Percentiles rank a stretch among this genome's conserved stretches.
These are phyloP conservation scores for Sarcophaga rosellei DNA, from an alignment of 2,888 invertebrate species.

Conservation along the genomic window DNA sequence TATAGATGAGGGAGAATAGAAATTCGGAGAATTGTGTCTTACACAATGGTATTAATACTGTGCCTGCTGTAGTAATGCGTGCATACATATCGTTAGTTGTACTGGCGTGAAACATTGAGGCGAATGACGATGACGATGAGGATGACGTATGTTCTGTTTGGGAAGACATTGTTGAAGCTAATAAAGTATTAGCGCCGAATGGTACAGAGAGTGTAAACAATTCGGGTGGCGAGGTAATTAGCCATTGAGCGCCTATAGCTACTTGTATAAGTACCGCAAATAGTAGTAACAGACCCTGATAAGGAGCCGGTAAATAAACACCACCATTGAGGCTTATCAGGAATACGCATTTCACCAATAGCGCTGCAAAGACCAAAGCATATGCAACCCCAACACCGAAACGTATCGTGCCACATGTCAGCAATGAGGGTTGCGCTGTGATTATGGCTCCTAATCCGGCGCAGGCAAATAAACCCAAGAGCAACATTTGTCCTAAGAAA, in stretches of 20 bases:
- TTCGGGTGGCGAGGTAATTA: conserved; percentile 89
- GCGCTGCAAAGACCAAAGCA: conserved; percentile 93
- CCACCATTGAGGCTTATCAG: conserved; percentile 94
- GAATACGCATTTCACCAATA: conserved; percentile 96
- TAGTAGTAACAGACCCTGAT: conserved; percentile 93
- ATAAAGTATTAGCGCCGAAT: conserved; percentile 74
- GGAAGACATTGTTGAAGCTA: conserved; percentile 75
- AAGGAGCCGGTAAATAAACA: conserved; percentile 95
- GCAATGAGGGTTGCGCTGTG: conserved; percentile 88
- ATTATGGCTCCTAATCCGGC: conserved; percentile 90
- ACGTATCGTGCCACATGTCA: conserved; percentile 91
- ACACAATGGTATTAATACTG: conserved; percentile 82
- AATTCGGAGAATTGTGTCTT: conserved; percentile 87
- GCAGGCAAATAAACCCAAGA: conserved; percentile 91
- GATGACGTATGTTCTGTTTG: conserved; percentile 67
- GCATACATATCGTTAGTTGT: conserved; percentile 75
- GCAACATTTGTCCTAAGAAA: conserved; percentile 92
- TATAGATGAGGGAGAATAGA: conserved; percentile 90
- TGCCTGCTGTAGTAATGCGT: conserved; percentile 76
- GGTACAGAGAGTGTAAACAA: conserved; percentile 82
- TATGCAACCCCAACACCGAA: conserved; percentile 92
- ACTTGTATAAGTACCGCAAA: conserved; percentile 96
- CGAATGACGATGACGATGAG: conserved; percentile 75
- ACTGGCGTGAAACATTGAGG: conserved; percentile 67
- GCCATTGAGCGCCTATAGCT: conserved; percentile 92